Percentiles rank a stretch among this genome's conserved stretches.
These are phyloP conservation scores for Dasysyrphus albostriatus DNA, from an alignment of 2,888 invertebrate species.

Conservation along the genomic window DNA sequence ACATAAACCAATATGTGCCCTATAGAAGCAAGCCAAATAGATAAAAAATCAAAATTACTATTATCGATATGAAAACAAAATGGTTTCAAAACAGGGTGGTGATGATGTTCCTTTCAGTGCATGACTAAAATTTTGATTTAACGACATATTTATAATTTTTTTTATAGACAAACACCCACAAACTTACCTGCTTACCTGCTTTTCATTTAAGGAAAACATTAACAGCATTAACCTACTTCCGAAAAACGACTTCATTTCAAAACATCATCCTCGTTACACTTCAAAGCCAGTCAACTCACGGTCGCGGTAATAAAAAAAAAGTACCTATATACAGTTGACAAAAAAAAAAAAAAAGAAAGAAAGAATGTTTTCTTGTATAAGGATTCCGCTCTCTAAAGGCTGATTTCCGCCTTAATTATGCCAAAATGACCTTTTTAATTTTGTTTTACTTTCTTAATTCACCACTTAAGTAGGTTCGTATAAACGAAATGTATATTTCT, in stretches of 20 bases:
- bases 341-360: slow-evolving; percentile 3
- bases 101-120: too few relatives aligned
- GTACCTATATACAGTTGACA: background rate
- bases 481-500: slow-evolving; percentile 52
- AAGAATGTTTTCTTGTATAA: slow-evolving; percentile 8
- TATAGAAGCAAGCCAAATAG: too few relatives aligned
- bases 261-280: background rate
- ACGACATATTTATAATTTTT: background rate
- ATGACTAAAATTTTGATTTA: too few relatives aligned
- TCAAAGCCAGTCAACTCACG: too few relatives aligned
- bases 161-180: background rate
- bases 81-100: too few relatives aligned
- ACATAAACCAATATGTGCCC: too few relatives aligned
- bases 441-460: slow-evolving; percentile 52
- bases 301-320: too few relatives aligned
- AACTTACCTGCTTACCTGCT: background rate
- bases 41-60: too few relatives aligned
- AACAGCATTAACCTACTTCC: slow-evolving; percentile 2
- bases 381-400: background rate
- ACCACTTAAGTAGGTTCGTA: slow-evolving; percentile 44
- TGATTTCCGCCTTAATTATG: slow-evolving; percentile 56
- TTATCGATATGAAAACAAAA: too few relatives aligned
- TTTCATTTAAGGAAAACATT: background rate
- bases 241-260: background rate
- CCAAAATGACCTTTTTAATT: slow-evolving; percentile 64